Percentiles rank a stretch among this genome's conserved stretches.
These are phyloP conservation scores for Echinarachnius parma DNA, from an alignment of 53 echinoderm and acorn worm genomes.

Conservation along the genomic window DNA sequence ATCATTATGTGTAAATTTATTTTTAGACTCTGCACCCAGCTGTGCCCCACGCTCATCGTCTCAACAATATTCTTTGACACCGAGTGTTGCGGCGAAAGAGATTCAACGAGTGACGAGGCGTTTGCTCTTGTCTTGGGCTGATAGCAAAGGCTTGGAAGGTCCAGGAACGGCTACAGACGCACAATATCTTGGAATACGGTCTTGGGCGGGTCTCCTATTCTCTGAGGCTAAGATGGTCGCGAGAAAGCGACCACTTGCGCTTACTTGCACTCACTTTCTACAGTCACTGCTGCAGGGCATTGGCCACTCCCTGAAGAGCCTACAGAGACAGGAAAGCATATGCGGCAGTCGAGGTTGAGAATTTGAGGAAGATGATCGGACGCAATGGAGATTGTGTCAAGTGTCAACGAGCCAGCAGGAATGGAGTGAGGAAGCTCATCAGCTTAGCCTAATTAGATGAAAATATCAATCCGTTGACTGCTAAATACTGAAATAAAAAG, in stretches of 20 bases:
- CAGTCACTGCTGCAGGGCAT: not conserved
- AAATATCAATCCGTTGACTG: not conserved
- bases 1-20: too few species aligned
- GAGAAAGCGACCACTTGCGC: not conserved
- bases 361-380: not conserved
- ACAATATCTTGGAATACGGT: conserved; percentile 19
- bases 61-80: conserved; percentile 1
- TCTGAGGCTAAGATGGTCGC: conserved; percentile 22
- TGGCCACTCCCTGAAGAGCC: conserved; percentile 11
- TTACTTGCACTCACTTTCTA: conserved; percentile 20
- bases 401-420: not conserved
- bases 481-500: too few species aligned
- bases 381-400: conserved; percentile 4
- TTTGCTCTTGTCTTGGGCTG: conserved; percentile 9
- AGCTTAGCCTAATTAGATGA: conserved; percentile 19
- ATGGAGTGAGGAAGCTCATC: conserved; percentile 2
- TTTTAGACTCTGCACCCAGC: conserved; percentile 37
- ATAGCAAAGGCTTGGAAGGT: conserved; percentile 5
- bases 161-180: conserved; percentile 33
- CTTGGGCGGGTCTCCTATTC: too few species aligned
- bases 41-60: conserved; percentile 7
- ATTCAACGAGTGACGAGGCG: too few species aligned
- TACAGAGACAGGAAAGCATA: conserved; percentile 9
- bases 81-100: not conserved
- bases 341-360: not conserved